Evolutionary conservation across 2,113 vertebrate species (phyloP).

Genomic region (Carollia perspicillata): DNA sequence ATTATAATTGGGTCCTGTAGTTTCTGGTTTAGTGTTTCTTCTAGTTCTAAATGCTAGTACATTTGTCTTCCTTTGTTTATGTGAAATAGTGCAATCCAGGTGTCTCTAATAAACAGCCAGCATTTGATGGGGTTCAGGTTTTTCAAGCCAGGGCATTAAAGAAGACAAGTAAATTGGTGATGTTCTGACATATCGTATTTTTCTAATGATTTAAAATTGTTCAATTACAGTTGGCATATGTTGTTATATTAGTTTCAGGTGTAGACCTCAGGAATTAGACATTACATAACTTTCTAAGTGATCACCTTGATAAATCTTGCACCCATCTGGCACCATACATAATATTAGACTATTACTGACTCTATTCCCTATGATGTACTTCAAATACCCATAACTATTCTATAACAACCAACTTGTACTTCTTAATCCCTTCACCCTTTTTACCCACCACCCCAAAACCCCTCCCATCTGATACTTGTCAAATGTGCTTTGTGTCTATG

Average conservation of each 20-base stretch:
- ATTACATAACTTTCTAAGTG: background rate
- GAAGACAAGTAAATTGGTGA: slow-evolving; percentile 61
- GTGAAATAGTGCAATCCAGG: slow-evolving; percentile 43
- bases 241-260: background rate
- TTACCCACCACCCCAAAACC: background rate
- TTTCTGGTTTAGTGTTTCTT: slow-evolving; percentile 35
- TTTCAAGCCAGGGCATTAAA: slow-evolving; percentile 55
- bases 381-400: background rate
- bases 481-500: background rate
- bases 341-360: background rate
- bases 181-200: slow-evolving; percentile 48
- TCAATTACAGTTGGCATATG: background rate
- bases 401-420: background rate
- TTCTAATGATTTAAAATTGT: background rate
- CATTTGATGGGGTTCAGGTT: slow-evolving; percentile 50
- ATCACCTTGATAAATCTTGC: background rate
- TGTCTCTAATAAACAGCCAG: background rate
- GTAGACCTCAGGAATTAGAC: background rate
- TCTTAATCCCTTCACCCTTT: background rate
- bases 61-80: slow-evolving; percentile 51
- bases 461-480: background rate
- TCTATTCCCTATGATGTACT: background rate
- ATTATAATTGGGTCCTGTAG: background rate
- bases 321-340: background rate
- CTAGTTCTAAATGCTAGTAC: background rate